A percentile compares a stretch with the other conserved stretches of the same genome.
Evolutionary conservation across 2,113 vertebrate genomes (phyloP).

Genomic region (Corythaeola cristata): DNA sequence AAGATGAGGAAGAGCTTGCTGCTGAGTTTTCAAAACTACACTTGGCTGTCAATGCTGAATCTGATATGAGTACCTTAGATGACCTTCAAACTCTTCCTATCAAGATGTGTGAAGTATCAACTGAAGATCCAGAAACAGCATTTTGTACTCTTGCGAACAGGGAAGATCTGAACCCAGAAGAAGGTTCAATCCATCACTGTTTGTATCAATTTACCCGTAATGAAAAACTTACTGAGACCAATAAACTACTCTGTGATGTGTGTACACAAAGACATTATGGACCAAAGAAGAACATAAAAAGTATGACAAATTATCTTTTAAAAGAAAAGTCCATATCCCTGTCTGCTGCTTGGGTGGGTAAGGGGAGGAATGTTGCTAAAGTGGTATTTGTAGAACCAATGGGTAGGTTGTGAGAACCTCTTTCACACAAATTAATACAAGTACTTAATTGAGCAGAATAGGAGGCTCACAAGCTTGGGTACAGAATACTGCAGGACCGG

Average conservation of each 20-base stretch:
- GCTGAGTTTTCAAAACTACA: slow-evolving; percentile 75
- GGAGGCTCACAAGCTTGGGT: not conserved
- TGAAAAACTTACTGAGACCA: slow-evolving; percentile 87
- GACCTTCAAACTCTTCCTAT: slow-evolving; percentile 41
- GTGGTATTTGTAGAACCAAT: not conserved
- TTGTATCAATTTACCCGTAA: slow-evolving; percentile 92
- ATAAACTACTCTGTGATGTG: slow-evolving; percentile 90
- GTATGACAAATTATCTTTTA: slow-evolving; percentile 53
- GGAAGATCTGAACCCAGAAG: slow-evolving; percentile 74
- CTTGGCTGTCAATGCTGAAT: slow-evolving; percentile 70
- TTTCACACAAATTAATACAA: not conserved
- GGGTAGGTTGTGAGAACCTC: not conserved
- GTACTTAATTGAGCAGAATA: not conserved
- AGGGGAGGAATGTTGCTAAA: not conserved
- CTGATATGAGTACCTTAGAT: slow-evolving; percentile 45
- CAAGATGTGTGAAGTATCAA: slow-evolving; percentile 77
- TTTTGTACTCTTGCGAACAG: slow-evolving; percentile 86
- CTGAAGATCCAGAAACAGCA: slow-evolving; percentile 84
- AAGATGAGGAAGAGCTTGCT: slow-evolving; percentile 66
- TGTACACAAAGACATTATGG: slow-evolving; percentile 81
- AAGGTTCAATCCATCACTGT: slow-evolving; percentile 86
- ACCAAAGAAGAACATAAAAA: slow-evolving; percentile 72
- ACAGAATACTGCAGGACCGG: not conserved
- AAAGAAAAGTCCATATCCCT: not conserved
- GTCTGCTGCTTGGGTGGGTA: not conserved